phyloP scores from a whole-genome alignment of 2,113 vertebrate species.

The Pipra filicauda region DNA sequence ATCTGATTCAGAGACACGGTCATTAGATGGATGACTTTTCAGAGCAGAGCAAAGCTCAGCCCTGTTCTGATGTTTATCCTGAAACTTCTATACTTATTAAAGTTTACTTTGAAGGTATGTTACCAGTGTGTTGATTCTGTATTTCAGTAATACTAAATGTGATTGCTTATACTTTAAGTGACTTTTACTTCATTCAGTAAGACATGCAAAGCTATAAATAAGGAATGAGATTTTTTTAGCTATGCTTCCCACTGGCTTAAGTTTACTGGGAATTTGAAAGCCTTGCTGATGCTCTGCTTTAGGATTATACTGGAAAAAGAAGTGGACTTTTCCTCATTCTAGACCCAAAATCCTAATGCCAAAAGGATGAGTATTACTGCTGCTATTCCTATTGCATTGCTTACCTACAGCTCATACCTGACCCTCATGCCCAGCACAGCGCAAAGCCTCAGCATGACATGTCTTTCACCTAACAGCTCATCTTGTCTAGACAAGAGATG shows the following conservation, averaged over 20 bases:
- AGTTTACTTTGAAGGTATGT: slow-evolving; percentile 12
- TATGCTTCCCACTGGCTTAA: neutral
- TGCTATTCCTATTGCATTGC: neutral
- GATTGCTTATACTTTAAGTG: neutral
- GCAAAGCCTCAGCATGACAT: neutral
- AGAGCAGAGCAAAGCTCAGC: slow-evolving; percentile 1
- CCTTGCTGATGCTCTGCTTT: neutral
- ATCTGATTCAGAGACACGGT: slow-evolving; percentile 26
- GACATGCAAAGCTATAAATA: slow-evolving; percentile 24
- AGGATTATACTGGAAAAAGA: neutral
- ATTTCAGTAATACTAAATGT: neutral
- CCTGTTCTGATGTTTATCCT: slow-evolving; percentile 19
- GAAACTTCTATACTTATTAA: neutral
- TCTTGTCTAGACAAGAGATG: neutral
- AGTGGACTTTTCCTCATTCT: neutral
- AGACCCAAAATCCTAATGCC: neutral
- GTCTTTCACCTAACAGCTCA: neutral
- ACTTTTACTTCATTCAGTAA: neutral
- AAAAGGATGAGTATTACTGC: neutral
- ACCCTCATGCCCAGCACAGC: neutral
- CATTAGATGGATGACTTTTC: slow-evolving; percentile 4
- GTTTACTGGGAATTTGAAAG: neutral
- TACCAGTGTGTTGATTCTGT: neutral
- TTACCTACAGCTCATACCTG: neutral
- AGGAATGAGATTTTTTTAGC: neutral